These are phyloP conservation scores for Digitonthophagus gazella DNA, from an alignment of 2,888 invertebrate genomes.

Conservation along the genomic window DNA sequence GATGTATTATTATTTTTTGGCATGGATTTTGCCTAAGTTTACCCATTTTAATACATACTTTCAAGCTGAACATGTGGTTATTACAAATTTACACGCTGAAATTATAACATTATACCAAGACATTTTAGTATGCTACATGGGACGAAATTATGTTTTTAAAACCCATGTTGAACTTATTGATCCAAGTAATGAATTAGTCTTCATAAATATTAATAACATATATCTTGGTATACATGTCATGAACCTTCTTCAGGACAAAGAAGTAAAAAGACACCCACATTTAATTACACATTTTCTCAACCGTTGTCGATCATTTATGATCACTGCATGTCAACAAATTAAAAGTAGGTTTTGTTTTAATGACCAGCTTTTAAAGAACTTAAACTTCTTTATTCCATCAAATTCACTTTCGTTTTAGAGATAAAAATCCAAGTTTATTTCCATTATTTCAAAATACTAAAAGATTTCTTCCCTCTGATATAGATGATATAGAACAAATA, in stretches of 20 bases:
- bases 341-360: background rate
- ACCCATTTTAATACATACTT: background rate
- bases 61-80: slow-evolving; percentile 1
- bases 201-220: background rate
- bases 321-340: background rate
- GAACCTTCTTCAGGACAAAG: background rate
- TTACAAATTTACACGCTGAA: background rate
- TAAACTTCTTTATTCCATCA: background rate
- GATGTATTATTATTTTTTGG: background rate
- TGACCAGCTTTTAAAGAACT: background rate
- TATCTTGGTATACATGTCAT: slow-evolving; percentile 3
- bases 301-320: background rate
- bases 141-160: background rate
- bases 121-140: background rate
- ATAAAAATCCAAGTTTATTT: slow-evolving; percentile 9
- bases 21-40: slow-evolving; percentile 3
- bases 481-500: background rate
- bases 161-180: background rate
- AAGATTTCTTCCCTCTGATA: background rate
- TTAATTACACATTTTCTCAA: background rate
- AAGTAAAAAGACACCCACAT: background rate
- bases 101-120: background rate
- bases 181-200: background rate
- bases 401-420: background rate
- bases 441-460: slow-evolving; percentile 1